Percentiles rank a stretch among this genome's conserved stretches.
Conservation (phyloP, 2,113 vertebrate species). For the Daboia siamensis region DNA sequence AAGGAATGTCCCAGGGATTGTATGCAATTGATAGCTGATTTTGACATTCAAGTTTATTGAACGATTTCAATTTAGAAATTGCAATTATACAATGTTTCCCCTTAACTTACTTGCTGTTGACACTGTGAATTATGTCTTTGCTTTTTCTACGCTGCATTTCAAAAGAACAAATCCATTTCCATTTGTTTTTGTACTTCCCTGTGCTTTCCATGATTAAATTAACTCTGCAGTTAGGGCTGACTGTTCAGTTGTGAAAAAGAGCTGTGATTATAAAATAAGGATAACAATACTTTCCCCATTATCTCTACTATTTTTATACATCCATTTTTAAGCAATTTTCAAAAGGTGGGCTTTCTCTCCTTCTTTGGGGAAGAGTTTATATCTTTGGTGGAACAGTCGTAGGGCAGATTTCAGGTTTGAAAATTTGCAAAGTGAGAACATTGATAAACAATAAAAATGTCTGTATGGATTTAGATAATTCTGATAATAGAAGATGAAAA, state of each 20-base stretch:
- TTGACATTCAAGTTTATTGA: background rate
- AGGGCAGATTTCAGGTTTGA: background rate
- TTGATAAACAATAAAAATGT: background rate
- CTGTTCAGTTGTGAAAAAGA: background rate
- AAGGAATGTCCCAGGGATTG: background rate
- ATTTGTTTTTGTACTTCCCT: background rate
- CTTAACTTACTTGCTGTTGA: background rate
- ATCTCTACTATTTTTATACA: background rate
- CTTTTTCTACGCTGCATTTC: background rate
- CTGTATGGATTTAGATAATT: background rate
- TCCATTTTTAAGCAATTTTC: background rate
- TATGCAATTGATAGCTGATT: background rate
- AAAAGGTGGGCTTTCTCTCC: background rate
- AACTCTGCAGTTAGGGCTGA: background rate
- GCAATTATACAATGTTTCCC: background rate
- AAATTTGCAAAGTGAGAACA: background rate
- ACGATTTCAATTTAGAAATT: background rate
- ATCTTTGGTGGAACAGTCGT: background rate
- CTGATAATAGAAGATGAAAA: background rate
- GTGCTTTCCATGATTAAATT: conserved; percentile 2
- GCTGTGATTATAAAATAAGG: background rate
- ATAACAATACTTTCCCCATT: background rate
- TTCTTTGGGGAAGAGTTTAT: background rate
- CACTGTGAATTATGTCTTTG: background rate
- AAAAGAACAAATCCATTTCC: background rate